phyloP scores from a whole-genome alignment of 92 coral and sea anemone species.

The Actinernus sp. region DNA sequence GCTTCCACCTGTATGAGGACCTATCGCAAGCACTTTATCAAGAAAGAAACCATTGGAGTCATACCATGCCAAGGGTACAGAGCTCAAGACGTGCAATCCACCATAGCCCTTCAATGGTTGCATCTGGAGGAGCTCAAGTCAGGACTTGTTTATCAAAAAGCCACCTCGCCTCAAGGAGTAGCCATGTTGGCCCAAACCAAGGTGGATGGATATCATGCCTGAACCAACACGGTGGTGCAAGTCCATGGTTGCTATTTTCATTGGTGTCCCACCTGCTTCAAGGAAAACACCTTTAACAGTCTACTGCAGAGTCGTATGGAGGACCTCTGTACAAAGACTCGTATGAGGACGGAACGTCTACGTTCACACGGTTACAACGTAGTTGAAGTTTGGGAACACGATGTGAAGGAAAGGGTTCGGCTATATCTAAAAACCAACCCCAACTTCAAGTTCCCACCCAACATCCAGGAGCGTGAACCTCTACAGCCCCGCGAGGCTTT shows the following conservation, averaged over 20 bases:
- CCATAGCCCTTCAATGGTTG: conserved; percentile 16
- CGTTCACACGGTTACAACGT: neutral
- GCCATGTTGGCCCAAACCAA: neutral
- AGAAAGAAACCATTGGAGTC: conserved; percentile 2
- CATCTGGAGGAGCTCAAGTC: neutral
- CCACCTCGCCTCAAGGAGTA: neutral
- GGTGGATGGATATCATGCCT: conserved; percentile 22
- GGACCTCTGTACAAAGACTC: neutral
- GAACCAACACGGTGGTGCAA: conserved; percentile 1
- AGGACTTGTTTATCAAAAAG: neutral
- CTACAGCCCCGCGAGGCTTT: conserved; percentile 48
- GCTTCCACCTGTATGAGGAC: conserved; percentile 13
- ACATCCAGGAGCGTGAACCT: no score
- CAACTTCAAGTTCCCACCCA: no score
- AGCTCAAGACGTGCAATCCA: neutral
- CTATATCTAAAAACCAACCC: no score
- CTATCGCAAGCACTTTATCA: neutral
- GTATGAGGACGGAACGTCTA: neutral
- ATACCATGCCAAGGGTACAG: conserved; percentile 18
- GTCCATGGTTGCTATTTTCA: conserved; percentile 20
- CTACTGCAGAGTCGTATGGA: neutral
- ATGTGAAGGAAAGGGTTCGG: no score
- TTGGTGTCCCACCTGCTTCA: conserved; percentile 1
- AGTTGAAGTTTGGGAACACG: neutral
- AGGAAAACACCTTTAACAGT: neutral